Evolutionary conservation across 1,140 invertebrate genomes (phyloP), one percentile per base, ranked within the genome.

Genomic region (Lamellibrachia luymesi): DNA sequence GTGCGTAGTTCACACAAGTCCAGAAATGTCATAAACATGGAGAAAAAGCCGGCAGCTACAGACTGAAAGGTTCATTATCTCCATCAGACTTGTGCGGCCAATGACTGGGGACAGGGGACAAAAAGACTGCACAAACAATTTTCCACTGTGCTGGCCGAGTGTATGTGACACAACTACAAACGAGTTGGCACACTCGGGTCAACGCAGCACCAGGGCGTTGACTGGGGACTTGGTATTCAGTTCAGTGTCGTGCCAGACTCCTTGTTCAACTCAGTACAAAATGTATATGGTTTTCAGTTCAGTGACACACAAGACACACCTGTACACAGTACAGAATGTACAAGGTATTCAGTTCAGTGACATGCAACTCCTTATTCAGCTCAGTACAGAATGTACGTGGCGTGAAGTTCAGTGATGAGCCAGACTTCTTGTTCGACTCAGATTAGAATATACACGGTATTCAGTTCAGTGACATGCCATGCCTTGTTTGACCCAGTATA

Each of bases 111-210:
- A 80, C 64, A 22, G 64, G 64, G 64, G 64, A 80, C 64, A 80
- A 80, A 80, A 80, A 80, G 64, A 80, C 64, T 22, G 13, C 64
- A 80, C 64, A 80, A 80, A 80, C 64, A 80, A 80, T 80, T 80
- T 80, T 80, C 64, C 64, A 80, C 64, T 80, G 64, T 22, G 17
- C 64, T 80, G 64, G 64, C 64, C 64, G 64, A 22, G 64, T 80
- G 64, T 80, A 80, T 80, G 64, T 80, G 64, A 80, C 64, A 80
- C 64, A 80, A 80, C 64, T 80, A 80, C 64, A 80, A 80, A 80
- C 4, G 64, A 22, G 13, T 8, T 22, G 64, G 17, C 2, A 22
- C 64, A 80, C 64, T 80, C 64, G 64, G 64, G 64, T 80, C 6
- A 80, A 22, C 13, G 64, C 64, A 22, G 64, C 64, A 80, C 64